Percentiles rank a stretch among this genome's conserved stretches.
Conservation (phyloP, 1,140 invertebrate species). For the Hetaerina americana region DNA sequence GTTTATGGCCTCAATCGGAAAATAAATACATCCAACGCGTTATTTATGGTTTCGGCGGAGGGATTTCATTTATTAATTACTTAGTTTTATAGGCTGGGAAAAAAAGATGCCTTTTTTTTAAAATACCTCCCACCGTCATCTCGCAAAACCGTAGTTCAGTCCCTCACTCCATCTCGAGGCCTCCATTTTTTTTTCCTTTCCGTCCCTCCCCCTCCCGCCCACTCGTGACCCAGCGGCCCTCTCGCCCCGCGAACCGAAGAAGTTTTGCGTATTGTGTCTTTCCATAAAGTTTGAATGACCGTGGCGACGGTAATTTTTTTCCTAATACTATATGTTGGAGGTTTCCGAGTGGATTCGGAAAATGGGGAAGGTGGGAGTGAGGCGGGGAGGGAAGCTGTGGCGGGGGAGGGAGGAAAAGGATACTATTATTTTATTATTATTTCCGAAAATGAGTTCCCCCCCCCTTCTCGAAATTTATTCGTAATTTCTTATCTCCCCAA, state of each 20-base stretch:
- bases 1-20: background rate
- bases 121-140: no score
- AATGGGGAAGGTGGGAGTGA: no score
- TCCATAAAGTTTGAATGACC: background rate
- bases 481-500: background rate
- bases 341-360: no score
- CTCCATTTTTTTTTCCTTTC: no score
- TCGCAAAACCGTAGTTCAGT: no score
- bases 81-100: background rate
- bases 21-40: background rate
- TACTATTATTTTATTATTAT: background rate
- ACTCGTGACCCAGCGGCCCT: background rate
- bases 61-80: slow-evolving; percentile 1
- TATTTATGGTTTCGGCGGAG: background rate
- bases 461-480: background rate
- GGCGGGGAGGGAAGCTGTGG: no score
- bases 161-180: no score
- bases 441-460: background rate
- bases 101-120: background rate
- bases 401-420: no score
- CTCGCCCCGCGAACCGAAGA: background rate
- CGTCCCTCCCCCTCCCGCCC: background rate
- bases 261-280: background rate
- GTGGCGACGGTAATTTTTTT: background rate
- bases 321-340: no score